phyloP scores from a whole-genome alignment of 2,888 invertebrate species.

The Pyrocoelia pectoralis region DNA sequence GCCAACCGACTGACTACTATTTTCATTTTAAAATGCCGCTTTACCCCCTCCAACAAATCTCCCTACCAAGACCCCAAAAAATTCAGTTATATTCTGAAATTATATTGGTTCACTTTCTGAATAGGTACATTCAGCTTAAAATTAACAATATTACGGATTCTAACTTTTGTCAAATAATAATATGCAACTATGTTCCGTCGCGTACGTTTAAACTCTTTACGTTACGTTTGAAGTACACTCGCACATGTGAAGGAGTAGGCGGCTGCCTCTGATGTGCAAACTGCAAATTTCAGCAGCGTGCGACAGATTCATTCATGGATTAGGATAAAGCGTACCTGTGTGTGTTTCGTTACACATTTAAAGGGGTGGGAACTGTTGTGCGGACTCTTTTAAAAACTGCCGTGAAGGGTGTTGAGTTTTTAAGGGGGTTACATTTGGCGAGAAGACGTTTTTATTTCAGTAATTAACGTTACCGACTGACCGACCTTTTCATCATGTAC shows the following conservation, averaged over 20 bases:
- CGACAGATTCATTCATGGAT: slow-evolving; percentile 33
- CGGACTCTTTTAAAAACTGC: neutral
- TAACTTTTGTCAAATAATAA: too few relatives aligned
- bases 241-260: too few relatives aligned
- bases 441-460: slow-evolving; percentile 19
- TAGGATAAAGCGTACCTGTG: slow-evolving; percentile 16
- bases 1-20: slow-evolving; percentile 42
- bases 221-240: too few relatives aligned
- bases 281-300: neutral
- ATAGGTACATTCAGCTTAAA: slow-evolving; percentile 41
- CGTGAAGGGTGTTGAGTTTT: slow-evolving; percentile 11
- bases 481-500: neutral
- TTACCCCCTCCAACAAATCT: slow-evolving; percentile 34
- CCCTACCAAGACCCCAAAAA: slow-evolving; percentile 42
- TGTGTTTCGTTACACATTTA: neutral
- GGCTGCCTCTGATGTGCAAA: neutral
- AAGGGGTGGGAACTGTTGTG: slow-evolving; percentile 14
- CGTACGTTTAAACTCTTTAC: neutral
- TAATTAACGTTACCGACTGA: slow-evolving; percentile 16
- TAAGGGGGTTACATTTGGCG: slow-evolving; percentile 15
- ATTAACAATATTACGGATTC: slow-evolving; percentile 17
- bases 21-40: slow-evolving; percentile 35
- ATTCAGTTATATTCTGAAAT: slow-evolving; percentile 48
- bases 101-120: slow-evolving; percentile 46
- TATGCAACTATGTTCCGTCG: too few relatives aligned